These are phyloP conservation scores for Pristis pectinata DNA, from an alignment of 2,797 vertebrate genomes.

Conservation along the genomic window DNA sequence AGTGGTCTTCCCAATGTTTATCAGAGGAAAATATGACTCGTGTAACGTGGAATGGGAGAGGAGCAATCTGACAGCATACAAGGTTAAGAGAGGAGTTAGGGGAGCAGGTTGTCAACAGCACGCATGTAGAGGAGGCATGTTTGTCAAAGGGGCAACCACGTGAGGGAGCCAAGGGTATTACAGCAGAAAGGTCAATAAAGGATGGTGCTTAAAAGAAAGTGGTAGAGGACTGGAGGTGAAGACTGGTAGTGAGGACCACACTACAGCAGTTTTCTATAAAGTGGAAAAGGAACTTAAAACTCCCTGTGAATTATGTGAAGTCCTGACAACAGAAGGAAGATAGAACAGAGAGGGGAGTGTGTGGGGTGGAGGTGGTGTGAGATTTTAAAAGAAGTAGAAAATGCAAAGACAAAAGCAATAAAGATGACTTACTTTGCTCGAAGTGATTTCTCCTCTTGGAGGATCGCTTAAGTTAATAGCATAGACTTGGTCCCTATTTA, in stretches of 20 bases:
- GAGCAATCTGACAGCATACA: not conserved
- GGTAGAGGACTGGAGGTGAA: not conserved
- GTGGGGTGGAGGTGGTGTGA: not conserved
- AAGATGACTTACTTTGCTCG: conserved; percentile 80
- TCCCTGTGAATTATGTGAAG: no score
- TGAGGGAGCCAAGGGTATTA: no score
- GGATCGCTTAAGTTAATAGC: conserved; percentile 91
- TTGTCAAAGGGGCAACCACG: not conserved
- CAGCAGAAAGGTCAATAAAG: no score
- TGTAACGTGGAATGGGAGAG: not conserved
- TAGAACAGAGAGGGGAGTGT: not conserved
- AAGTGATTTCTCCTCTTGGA: conserved; percentile 89
- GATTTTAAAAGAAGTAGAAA: not conserved
- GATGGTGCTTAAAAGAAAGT: not conserved
- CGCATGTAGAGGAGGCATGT: not conserved
- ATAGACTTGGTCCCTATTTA: conserved; percentile 92
- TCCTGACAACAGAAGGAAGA: no score
- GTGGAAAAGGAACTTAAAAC: not conserved
- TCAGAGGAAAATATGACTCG: not conserved
- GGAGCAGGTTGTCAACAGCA: not conserved
- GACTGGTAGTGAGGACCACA: not conserved
- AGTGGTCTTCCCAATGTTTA: not conserved
- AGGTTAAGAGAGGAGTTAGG: no score
- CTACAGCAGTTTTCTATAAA: not conserved
- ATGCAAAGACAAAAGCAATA: conserved; percentile 6